Base-by-base conservation (phyloP, 1,140 invertebrate genomes). In the Ericerus pela region DNA sequence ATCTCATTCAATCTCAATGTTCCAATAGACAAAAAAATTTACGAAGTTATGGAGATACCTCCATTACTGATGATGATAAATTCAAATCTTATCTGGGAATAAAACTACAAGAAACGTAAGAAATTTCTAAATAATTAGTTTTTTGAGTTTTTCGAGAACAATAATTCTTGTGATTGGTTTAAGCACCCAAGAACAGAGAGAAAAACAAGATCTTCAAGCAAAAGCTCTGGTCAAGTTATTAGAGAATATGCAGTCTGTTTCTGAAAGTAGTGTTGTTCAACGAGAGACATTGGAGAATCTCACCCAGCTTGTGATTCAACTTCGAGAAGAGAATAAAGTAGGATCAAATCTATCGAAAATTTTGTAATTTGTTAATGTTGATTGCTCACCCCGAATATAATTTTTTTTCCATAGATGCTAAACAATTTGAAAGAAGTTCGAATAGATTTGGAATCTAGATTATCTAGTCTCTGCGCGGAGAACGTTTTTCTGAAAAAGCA, bases 241-340 rank as follows among this genome's bases (percentile, higher is more conserved):
- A 22, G 41, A 47, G 26, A 47, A 47, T 22, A 47, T 47, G 41
- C 41, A 47, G 26, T 47, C 41, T 4, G 41, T 47, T 3, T 24
- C 22, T 24, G 41, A 47, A 22, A 47, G 26, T 8, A 47, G 20
- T 10, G 41, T 24, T 24, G 26, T 4, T 47, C 41, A 47, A 8
- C 41, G 26, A 47, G 41, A 47, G 26, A 24, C 41, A 3, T 24
- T 47, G 41, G 26, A 47, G 26, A 18, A 47, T 24, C 26, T 47
- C 8, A 22, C 41, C 12, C 20, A 47, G 8, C 16, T 47, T 18
- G 26, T 47, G 11, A 22, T 24, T 22, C 22, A 47, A 47, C 16
- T 47, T 10, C 26, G 16, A 10, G 26, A 47, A 24, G 41, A 47
- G 26, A 47, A 47, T 16, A 47, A 47, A 24, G 41, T 47, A 47